These are phyloP conservation scores for Danio kyathit DNA, from an alignment of 2,797 vertebrate genomes.

Conservation along the genomic window DNA sequence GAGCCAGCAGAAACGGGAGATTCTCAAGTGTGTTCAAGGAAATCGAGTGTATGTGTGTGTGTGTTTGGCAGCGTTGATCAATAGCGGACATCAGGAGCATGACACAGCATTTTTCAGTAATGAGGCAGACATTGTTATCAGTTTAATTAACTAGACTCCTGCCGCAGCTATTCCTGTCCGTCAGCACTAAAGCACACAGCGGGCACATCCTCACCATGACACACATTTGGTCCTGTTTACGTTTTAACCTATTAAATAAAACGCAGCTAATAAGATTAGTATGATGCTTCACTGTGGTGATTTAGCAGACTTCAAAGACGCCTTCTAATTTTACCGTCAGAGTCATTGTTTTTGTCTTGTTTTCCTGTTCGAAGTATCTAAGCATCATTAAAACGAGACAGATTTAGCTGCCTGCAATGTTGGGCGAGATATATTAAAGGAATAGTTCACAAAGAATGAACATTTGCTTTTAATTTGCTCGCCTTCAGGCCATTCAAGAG, in stretches of 20 bases:
- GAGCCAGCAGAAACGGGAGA: conserved; percentile 24
- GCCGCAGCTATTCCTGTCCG: conserved; percentile 41
- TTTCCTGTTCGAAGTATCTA: background rate
- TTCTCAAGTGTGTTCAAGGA: conserved; percentile 24
- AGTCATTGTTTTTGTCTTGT: background rate
- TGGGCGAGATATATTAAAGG: background rate
- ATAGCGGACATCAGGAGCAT: conserved; percentile 67
- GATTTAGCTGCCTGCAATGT: background rate
- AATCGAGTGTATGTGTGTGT: conserved; percentile 11
- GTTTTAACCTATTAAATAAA: conserved; percentile 25
- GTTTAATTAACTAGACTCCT: conserved; percentile 74
- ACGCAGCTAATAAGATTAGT: conserved; percentile 1
- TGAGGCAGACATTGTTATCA: conserved; percentile 71
- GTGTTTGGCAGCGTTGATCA: conserved; percentile 72
- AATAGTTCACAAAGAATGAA: no score
- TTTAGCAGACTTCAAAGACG: background rate
- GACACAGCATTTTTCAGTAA: conserved; percentile 77
- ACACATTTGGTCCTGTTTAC: conserved; percentile 11
- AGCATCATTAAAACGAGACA: background rate
- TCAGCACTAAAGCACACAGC: conserved; percentile 22
- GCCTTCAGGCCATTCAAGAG: no score
- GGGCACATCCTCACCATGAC: background rate
- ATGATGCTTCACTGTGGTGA: conserved; percentile 10
- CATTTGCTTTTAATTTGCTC: no score
- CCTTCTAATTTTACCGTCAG: background rate